A percentile compares a stretch with the other conserved stretches of the same genome.
Conservation (phyloP, 1,140 invertebrate species). For the Elymnias hypermnestra region DNA sequence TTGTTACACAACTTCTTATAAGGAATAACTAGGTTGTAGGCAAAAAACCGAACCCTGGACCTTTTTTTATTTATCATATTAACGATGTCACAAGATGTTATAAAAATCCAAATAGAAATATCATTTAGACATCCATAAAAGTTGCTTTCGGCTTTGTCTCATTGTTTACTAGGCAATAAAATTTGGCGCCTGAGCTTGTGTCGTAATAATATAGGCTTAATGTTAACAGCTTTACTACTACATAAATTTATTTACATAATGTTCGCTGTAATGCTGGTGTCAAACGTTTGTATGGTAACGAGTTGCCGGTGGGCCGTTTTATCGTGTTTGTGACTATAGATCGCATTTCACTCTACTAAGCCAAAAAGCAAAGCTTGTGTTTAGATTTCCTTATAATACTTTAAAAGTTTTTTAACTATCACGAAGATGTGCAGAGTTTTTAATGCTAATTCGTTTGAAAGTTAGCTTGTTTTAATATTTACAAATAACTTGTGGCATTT, state of each 20-base stretch:
- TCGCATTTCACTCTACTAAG: neutral
- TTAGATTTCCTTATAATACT: neutral
- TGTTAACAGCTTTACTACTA: constrained; percentile 16
- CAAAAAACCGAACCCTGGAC: too few relatives aligned
- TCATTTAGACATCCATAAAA: too few relatives aligned
- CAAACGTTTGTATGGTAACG: constrained; percentile 8
- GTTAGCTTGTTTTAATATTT: too few relatives aligned
- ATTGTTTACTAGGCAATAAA: constrained; percentile 40
- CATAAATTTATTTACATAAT: constrained; percentile 25
- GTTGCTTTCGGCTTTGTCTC: too few relatives aligned
- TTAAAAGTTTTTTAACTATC: too few relatives aligned
- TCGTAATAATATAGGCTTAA: neutral
- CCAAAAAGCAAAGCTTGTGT: neutral
- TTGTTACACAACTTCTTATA: too few relatives aligned
- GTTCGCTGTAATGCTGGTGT: constrained; percentile 9
- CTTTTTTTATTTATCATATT: too few relatives aligned
- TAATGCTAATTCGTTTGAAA: too few relatives aligned
- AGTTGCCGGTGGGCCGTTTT: neutral
- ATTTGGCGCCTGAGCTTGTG: constrained; percentile 23
- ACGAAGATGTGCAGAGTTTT: too few relatives aligned
- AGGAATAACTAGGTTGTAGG: neutral
- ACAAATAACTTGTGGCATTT: too few relatives aligned
- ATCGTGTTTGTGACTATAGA: neutral
- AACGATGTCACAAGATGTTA: too few relatives aligned
- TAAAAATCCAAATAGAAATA: too few relatives aligned